A percentile compares a stretch with the other conserved stretches of the same genome.
phyloP scores from a whole-genome alignment of 2,888 invertebrate genomes.

The Drepanosiphum platanoidis region DNA sequence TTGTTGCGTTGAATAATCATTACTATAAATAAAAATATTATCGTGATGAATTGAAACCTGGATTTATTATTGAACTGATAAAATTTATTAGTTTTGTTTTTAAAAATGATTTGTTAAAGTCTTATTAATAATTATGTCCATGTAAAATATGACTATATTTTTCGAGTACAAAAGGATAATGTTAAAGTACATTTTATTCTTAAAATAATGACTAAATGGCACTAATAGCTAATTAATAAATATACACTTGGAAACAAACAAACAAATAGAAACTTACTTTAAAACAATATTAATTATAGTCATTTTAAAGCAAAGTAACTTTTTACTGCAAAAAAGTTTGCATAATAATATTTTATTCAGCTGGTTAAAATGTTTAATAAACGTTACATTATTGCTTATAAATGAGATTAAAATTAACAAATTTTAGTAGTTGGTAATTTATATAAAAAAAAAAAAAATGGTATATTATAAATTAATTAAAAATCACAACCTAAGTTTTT shows the following conservation, averaged over 20 bases:
- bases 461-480: neutral
- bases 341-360: neutral
- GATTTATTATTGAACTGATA: neutral
- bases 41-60: neutral
- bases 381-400: neutral
- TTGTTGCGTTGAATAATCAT: neutral
- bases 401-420: neutral
- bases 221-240: neutral
- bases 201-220: slow-evolving; percentile 35
- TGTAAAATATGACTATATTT: neutral
- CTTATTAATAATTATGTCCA: neutral
- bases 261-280: neutral
- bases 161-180: neutral
- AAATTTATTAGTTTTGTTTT: neutral
- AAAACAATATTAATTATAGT: neutral
- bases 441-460: neutral
- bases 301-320: neutral
- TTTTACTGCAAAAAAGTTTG: neutral
- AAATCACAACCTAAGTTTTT: slow-evolving; percentile 50
- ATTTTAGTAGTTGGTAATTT: neutral
- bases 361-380: neutral
- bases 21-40: neutral
- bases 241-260: neutral
- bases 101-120: neutral
- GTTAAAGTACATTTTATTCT: neutral